These are phyloP conservation scores for Megalops atlanticus DNA, from an alignment of 2,113 vertebrate genomes.

Conservation along the genomic window DNA sequence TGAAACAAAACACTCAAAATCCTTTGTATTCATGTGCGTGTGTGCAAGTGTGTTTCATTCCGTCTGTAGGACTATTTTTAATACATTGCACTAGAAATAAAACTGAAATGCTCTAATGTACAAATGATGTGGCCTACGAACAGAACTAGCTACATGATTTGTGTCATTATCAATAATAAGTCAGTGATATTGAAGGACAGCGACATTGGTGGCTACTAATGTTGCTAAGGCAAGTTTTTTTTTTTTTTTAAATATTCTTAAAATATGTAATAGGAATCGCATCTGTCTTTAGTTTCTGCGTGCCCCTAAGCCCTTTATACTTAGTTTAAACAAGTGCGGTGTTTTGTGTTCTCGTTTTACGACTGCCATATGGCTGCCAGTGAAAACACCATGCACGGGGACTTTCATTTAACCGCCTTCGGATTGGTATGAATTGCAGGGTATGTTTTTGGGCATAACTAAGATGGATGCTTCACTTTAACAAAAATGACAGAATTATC, in stretches of 20 bases:
- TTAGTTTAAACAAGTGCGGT: constrained; percentile 60
- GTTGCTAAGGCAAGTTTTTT: constrained; percentile 20
- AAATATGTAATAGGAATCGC: constrained; percentile 47
- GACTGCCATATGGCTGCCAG: constrained; percentile 59
- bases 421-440: constrained; percentile 1
- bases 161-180: neutral
- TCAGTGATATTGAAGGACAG: neutral
- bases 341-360: constrained; percentile 64
- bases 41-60: neutral
- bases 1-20: neutral
- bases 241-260: constrained; percentile 51
- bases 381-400: constrained; percentile 42
- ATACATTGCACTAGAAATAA: neutral
- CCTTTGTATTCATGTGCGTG: neutral
- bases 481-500: constrained; percentile 51
- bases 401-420: constrained; percentile 42
- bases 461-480: constrained; percentile 13
- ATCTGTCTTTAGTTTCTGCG: constrained; percentile 59
- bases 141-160: neutral
- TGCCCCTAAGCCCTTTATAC: constrained; percentile 43
- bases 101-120: neutral
- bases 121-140: neutral
- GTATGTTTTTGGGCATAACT: neutral
- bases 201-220: neutral
- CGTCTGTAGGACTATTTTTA: too few species aligned